Evolutionary conservation across 2,888 invertebrate species (phyloP).

Genomic region (Patella caerulea): DNA sequence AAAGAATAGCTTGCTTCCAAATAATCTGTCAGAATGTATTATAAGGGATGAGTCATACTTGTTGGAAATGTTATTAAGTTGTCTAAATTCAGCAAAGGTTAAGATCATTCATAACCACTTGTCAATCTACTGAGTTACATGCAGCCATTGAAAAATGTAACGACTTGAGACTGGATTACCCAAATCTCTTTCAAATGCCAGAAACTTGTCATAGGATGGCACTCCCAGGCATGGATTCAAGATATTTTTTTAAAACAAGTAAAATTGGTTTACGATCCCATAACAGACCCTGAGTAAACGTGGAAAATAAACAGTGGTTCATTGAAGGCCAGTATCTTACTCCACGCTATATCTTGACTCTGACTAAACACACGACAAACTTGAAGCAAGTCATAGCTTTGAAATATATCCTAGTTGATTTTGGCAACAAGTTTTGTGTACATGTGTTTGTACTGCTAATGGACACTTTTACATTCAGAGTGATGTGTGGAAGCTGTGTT

Average conservation of each 20-base stretch:
- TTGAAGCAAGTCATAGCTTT: neutral
- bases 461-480: neutral
- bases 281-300: slow-evolving; percentile 2
- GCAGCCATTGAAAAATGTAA: too few species aligned
- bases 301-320: neutral
- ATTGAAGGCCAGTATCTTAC: too few species aligned
- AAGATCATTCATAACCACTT: too few species aligned
- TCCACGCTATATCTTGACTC: neutral
- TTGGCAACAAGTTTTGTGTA: neutral
- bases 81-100: too few species aligned
- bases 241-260: slow-evolving; percentile 8
- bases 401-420: neutral
- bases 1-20: too few species aligned
- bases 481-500: neutral
- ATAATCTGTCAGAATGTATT: too few species aligned
- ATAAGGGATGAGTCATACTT: too few species aligned
- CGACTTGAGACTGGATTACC: too few species aligned
- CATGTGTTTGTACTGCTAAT: neutral
- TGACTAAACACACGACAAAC: neutral
- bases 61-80: too few species aligned
- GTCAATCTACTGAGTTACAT: too few species aligned
- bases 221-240: neutral
- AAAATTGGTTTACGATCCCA: neutral
- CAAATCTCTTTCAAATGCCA: too few species aligned
- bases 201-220: too few species aligned